Evolutionary conservation across 2,888 invertebrate species (phyloP).

Genomic region (Limnephilus rhombicus): DNA sequence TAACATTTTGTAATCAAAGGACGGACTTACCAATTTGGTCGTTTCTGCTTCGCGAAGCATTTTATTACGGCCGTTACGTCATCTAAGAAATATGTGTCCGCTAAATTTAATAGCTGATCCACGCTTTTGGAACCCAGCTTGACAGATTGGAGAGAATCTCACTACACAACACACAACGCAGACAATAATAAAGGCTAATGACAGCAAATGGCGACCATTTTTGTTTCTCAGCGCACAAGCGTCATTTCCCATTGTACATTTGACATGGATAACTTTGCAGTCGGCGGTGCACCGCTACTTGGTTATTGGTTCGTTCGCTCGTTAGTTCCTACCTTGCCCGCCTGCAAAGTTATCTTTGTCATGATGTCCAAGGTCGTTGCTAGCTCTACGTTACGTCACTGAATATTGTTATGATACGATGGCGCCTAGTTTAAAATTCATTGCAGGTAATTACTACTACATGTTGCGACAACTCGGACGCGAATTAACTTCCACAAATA

Average conservation of each 20-base stretch:
- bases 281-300: background rate
- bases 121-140: constrained; percentile 79
- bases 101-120: constrained; percentile 75
- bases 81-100: constrained; percentile 76
- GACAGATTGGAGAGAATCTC: constrained; percentile 69
- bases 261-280: constrained; percentile 10
- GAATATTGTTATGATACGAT: background rate
- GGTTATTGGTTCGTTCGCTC: background rate
- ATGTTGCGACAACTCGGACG: background rate
- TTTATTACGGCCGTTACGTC: constrained; percentile 77
- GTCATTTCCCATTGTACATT: constrained; percentile 36
- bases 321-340: background rate
- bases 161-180: background rate
- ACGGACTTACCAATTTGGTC: constrained; percentile 56
- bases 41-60: constrained; percentile 71
- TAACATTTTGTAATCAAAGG: constrained; percentile 14
- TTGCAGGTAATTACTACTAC: background rate
- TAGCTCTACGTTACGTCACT: background rate
- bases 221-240: constrained; percentile 46
- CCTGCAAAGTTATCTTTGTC: background rate
- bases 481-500: constrained; percentile 30
- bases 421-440: background rate
- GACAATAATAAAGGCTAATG: constrained; percentile 49
- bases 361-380: background rate
- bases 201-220: constrained; percentile 55